phyloP scores from a whole-genome alignment of 2,113 vertebrate species.

The Alosa alosa region DNA sequence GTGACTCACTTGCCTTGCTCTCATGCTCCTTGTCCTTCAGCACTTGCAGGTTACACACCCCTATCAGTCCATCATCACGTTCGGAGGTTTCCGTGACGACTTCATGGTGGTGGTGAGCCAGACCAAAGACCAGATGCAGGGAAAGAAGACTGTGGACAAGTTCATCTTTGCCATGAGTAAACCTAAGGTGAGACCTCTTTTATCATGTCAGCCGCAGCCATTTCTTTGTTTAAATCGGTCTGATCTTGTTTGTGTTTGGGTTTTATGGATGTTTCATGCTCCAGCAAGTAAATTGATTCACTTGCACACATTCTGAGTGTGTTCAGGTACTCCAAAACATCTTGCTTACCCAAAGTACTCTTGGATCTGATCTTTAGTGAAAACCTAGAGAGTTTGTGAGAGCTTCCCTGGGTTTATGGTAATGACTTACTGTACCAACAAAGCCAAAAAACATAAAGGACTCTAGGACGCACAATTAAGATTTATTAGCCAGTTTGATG shows the following conservation, averaged over 20 bases:
- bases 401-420: background rate
- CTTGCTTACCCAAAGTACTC: background rate
- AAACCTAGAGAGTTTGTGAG: background rate
- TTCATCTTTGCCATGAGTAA: constrained; percentile 80
- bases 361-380: background rate
- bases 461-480: background rate
- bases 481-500: background rate
- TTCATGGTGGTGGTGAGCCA: constrained; percentile 86
- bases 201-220: background rate
- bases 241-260: background rate
- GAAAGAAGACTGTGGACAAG: constrained; percentile 80
- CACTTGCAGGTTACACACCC: constrained; percentile 75
- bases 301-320: background rate
- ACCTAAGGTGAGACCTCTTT: constrained; percentile 74
- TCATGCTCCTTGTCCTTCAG: constrained; percentile 54
- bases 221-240: background rate
- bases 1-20: background rate
- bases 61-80: constrained; percentile 83
- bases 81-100: constrained; percentile 84
- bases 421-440: background rate
- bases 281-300: background rate
- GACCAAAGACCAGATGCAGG: constrained; percentile 72
- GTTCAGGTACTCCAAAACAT: background rate
- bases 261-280: background rate
- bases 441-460: background rate